Base-by-base conservation (phyloP, 2,113 vertebrate species). In the Xerus inauris region DNA sequence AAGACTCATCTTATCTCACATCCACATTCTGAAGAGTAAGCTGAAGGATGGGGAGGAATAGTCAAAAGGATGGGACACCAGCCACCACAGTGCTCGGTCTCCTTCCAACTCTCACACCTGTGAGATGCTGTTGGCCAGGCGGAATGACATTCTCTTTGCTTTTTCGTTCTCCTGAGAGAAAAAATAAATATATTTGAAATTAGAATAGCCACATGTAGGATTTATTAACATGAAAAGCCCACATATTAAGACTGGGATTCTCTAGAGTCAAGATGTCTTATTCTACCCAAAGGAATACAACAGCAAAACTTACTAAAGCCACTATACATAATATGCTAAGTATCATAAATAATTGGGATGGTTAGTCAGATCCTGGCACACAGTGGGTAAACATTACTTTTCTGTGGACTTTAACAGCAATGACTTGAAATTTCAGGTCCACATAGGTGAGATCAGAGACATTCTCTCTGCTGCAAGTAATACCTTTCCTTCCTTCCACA, bases 101-200 rank as follows among this genome's bases (percentile, higher is more conserved):
- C 89, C 81, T 54, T 84, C 67, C 75, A 28, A 69, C 69, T 79
- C 97, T 98, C 98, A 98, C 92, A 98, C 98, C 95, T 99, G 98
- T 92, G 98, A 98, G 98, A 98, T 93, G 90, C 98, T 98, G 98
- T 97, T 98, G 94, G 98, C 75, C 97, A 98, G 81, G 86, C 98
- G 98, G 96, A 98, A 98, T 4, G 98, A 96, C 87, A 95, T 95
- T 97, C 97, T 98, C 95, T 98, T 98, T 86, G 91, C 96, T 98
- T 97, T 98, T 95, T 98, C 98, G 1, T 95, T 98, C 97, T 98
- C 98, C 98, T 99, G 95, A 45, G 93, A 97, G 96, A 97, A 96
- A 97, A 84, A 98, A 51, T 19, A 90, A 2, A 47, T 42, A 40
- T 45, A 54, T 20, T 49, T 69, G 54, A 51, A 77, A 91, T 89